phyloP scores from a whole-genome alignment of 2,113 vertebrate genomes.

The Erythrocercus mccallii region DNA sequence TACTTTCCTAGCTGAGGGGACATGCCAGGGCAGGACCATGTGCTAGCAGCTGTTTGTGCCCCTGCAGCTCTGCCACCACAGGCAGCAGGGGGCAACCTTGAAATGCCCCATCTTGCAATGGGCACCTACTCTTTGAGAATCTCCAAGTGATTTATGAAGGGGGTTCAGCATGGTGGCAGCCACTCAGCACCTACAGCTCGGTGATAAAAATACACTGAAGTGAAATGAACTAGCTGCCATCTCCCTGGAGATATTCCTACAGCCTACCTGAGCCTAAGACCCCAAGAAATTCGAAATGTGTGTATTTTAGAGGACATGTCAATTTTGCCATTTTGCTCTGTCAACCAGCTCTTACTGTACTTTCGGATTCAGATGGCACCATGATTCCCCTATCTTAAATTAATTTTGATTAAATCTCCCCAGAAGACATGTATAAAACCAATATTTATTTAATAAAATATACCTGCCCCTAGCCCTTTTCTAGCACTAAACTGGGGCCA shows the following conservation, averaged over 20 bases:
- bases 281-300: background rate
- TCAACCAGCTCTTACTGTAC: background rate
- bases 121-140: background rate
- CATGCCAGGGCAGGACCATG: rapidly evolving
- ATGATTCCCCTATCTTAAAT: background rate
- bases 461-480: background rate
- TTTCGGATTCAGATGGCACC: background rate
- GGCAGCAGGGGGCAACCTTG: background rate
- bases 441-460: background rate
- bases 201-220: background rate
- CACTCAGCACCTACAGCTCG: background rate
- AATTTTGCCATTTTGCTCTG: background rate
- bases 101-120: background rate
- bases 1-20: background rate
- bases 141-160: background rate
- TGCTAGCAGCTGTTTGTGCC: background rate
- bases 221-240: background rate
- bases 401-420: background rate
- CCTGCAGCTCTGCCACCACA: background rate
- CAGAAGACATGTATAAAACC: background rate
- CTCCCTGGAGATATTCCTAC: background rate
- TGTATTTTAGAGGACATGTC: background rate
- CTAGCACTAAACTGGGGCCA: background rate
- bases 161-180: background rate
- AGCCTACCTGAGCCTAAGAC: background rate